Evolutionary conservation across 2,797 vertebrate species (phyloP).

Genomic region (Chloroceryle amazona): DNA sequence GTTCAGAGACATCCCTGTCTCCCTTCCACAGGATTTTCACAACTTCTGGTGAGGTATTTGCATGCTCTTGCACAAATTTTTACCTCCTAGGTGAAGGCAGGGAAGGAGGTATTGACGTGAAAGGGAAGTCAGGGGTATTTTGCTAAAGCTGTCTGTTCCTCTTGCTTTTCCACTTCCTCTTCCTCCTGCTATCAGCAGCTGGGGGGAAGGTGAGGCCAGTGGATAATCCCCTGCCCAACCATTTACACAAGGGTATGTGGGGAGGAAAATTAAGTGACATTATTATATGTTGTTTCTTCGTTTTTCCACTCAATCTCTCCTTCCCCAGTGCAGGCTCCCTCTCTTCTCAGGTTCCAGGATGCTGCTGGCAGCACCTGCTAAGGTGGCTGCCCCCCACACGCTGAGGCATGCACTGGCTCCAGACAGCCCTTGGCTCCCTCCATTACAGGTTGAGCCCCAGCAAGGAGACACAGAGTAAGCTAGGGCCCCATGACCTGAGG

Average conservation of each 20-base stretch:
- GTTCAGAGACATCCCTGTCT: not conserved
- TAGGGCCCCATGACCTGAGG: rapidly evolving
- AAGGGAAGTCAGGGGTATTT: slow-evolving; percentile 26
- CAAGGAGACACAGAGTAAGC: not conserved
- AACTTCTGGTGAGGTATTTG: not conserved
- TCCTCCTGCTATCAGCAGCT: not conserved
- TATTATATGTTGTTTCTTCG: not conserved
- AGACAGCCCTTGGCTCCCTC: rapidly evolving
- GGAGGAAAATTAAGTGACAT: not conserved
- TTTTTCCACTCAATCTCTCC: not conserved
- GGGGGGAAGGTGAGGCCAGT: not conserved
- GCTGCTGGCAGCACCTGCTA: not conserved
- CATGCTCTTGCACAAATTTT: not conserved
- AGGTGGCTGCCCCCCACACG: rapidly evolving
- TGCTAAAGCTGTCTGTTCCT: slow-evolving; percentile 38
- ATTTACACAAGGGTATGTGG: not conserved
- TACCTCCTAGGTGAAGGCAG: not conserved
- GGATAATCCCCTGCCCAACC: not conserved
- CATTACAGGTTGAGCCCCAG: too few relatives aligned
- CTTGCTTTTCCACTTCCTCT: slow-evolving; percentile 29
- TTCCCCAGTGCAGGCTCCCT: not conserved
- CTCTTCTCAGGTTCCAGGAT: not conserved
- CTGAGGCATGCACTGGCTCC: rapidly evolving
- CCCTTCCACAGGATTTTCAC: not conserved
- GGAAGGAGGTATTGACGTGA: not conserved